Conservation (phyloP, 92 coral and sea anemone species). For the Palythoa heliodiscus region DNA sequence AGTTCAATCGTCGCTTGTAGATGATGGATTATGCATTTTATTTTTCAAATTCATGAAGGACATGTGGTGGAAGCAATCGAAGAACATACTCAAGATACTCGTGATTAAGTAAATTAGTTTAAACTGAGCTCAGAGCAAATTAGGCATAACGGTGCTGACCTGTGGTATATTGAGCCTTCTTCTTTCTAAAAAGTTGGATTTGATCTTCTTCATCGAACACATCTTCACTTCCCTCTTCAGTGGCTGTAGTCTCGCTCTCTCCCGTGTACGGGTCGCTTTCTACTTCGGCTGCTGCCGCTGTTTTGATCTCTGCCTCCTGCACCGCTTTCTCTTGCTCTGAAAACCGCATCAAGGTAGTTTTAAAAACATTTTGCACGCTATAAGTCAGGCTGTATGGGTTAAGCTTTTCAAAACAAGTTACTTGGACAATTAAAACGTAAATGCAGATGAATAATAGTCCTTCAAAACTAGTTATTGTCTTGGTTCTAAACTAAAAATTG, state of each 20-base stretch:
- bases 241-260: conserved; percentile 38
- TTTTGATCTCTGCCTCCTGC: conserved; percentile 21
- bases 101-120: too few species aligned
- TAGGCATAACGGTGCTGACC: background rate
- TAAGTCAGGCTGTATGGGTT: too few species aligned
- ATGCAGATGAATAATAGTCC: too few species aligned
- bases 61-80: too few species aligned
- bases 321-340: conserved; percentile 22
- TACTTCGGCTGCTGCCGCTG: background rate
- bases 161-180: conserved; percentile 1
- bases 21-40: too few species aligned
- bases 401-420: background rate
- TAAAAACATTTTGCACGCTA: too few species aligned
- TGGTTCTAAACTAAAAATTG: background rate
- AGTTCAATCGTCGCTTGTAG: too few species aligned
- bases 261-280: conserved; percentile 17
- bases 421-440: too few species aligned
- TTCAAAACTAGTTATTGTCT: background rate
- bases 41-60: too few species aligned
- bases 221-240: conserved; percentile 23
- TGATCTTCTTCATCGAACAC: conserved; percentile 24
- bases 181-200: conserved; percentile 7
- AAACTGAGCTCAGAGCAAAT: too few species aligned
- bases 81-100: too few species aligned
- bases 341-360: background rate